phyloP scores from a whole-genome alignment of 2,797 vertebrate genomes.

The Eulemur rubriventer region DNA sequence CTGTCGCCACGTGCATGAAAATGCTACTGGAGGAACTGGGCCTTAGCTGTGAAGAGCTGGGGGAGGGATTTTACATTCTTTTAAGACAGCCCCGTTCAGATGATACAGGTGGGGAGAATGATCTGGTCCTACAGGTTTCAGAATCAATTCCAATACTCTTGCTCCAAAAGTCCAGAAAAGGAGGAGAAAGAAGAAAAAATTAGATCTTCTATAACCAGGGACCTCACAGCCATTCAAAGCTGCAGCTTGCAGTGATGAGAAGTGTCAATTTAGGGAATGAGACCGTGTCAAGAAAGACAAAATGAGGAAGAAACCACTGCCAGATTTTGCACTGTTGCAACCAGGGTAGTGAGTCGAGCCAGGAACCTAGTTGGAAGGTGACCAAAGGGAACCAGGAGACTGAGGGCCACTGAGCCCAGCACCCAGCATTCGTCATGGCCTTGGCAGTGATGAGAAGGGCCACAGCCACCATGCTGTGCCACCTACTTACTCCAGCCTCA shows the following conservation, averaged over 20 bases:
- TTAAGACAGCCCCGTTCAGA: not conserved
- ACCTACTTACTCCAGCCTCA: not conserved
- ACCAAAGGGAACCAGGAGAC: not conserved
- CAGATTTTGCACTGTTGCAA: not conserved
- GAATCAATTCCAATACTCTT: not conserved
- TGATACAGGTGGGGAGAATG: not conserved
- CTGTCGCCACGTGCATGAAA: not conserved
- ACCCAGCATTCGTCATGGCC: not conserved
- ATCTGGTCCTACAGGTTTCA: not conserved
- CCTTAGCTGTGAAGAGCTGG: not conserved
- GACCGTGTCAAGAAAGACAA: not conserved
- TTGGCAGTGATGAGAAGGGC: not conserved
- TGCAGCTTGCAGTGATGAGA: not conserved
- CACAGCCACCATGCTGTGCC: not conserved
- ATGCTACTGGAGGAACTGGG: not conserved
- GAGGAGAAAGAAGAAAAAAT: not conserved
- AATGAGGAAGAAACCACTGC: not conserved
- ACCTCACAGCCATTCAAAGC: not conserved
- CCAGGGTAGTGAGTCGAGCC: not conserved
- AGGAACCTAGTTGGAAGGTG: not conserved
- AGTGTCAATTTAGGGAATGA: not conserved
- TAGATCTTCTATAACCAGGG: not conserved
- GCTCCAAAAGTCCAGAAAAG: not conserved
- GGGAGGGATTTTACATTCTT: not conserved
- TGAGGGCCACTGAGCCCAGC: not conserved